Base-by-base conservation (phyloP, 2,888 invertebrate species). In the Macrostomum cliftonense region DNA sequence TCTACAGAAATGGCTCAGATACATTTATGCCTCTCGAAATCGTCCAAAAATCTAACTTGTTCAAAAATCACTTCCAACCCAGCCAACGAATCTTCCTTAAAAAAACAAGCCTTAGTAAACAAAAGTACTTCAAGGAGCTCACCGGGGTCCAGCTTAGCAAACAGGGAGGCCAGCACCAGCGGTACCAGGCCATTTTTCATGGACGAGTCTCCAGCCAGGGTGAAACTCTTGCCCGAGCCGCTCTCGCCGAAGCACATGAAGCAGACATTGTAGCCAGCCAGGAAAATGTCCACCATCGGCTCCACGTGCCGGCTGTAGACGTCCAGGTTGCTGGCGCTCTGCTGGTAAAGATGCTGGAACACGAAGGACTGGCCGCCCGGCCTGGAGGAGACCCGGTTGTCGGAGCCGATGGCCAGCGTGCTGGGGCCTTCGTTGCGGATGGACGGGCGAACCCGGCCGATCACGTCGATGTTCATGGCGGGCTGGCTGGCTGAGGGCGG, bases 241-340 rank as follows among this genome's bases (percentile, higher is more conserved):
- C 59, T 61, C 52, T 66, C 63, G 11, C 66, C 66, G 47, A 57
- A 58, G 12, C 65, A 55, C 21, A 67, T 46, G n/a, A 65, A 50
- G 48, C 61, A 61, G 7, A 58, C 57, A 54, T 67, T 66, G 54
- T 60, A 65, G 2, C 67, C 65, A 28, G 62, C 57, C 52, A 65
- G 43, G 38, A 58, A 59, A 42, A 62, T 53, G 43, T 67, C 64
- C 28, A 66, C 51, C 43, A 62, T 52, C 2, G 62, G 57, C 47
- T 63, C 61, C 17, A 64, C 58, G 13, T 60, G 58, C 43, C 55
- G 52, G 39, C 56, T 50, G 55, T 59, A 66, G 5, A 67, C 54
- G 39, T 64, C 65, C 50, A 58, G 53, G 17, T 59, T 62, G n/a
- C 54, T 54, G 16, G 57, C 55, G 50, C 61, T 59, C 52, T 60